Evolutionary conservation across 2,797 vertebrate genomes (phyloP).

Genomic region (Coregonus suidteri): DNA sequence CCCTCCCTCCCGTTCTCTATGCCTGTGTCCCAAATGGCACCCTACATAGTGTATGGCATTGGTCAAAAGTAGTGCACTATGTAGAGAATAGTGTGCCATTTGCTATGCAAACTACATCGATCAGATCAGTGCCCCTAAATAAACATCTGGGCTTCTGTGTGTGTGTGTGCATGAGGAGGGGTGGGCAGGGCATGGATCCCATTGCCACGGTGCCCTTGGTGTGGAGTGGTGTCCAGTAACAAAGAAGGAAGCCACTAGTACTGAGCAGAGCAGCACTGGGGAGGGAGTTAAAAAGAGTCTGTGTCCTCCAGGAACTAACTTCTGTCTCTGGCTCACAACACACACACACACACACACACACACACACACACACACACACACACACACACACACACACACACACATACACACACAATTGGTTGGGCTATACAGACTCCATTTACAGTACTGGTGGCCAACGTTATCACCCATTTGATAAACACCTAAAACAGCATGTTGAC

Average conservation of each 20-base stretch:
- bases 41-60: neutral
- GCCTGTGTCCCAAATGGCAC: neutral
- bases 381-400: neutral
- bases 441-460: too few relatives aligned
- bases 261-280: slow-evolving; percentile 33
- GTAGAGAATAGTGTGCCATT: neutral
- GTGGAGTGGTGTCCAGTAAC: slow-evolving; percentile 65
- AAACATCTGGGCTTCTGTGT: slow-evolving; percentile 61
- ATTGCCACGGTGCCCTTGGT: slow-evolving; percentile 72
- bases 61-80: neutral
- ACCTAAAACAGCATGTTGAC: neutral
- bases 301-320: neutral
- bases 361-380: neutral
- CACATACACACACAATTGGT: too few relatives aligned
- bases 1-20: slow-evolving; percentile 22
- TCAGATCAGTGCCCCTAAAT: slow-evolving; percentile 64
- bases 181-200: slow-evolving; percentile 56
- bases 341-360: neutral
- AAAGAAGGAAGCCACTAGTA: slow-evolving; percentile 20
- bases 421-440: too few relatives aligned
- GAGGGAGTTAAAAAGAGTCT: neutral
- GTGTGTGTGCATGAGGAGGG: slow-evolving; percentile 39
- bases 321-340: neutral
- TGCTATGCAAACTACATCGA: slow-evolving; percentile 48
- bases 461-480: too few relatives aligned